These are phyloP conservation scores for Norana najaformis DNA, from an alignment of 2,888 invertebrate species.

Conservation along the genomic window DNA sequence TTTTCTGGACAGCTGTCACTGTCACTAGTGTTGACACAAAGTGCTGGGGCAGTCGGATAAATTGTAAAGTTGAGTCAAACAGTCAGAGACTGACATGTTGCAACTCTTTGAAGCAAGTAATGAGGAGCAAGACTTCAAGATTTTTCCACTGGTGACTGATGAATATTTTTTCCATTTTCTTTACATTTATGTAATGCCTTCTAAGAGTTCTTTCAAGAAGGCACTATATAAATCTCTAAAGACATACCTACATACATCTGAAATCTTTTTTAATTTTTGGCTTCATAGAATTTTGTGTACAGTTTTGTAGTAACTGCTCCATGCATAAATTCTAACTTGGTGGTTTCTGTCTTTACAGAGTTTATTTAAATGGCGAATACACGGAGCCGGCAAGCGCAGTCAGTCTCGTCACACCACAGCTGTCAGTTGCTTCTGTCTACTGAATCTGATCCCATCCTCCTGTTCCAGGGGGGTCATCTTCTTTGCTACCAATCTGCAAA, in stretches of 20 bases:
- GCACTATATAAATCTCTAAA: too few relatives aligned
- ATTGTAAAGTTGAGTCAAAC: too few relatives aligned
- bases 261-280: not conserved
- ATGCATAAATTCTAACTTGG: not conserved
- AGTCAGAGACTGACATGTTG: too few relatives aligned
- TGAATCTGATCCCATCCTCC: not conserved
- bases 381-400: slow-evolving; percentile 44
- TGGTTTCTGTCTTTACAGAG: slow-evolving; percentile 30
- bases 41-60: too few relatives aligned
- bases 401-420: slow-evolving; percentile 40
- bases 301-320: not conserved
- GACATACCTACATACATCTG: not conserved
- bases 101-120: too few relatives aligned
- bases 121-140: too few relatives aligned
- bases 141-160: too few relatives aligned
- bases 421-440: not conserved
- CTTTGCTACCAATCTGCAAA: slow-evolving; percentile 4
- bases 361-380: slow-evolving; percentile 47
- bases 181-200: too few relatives aligned
- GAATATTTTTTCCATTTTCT: too few relatives aligned
- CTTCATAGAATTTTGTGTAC: not conserved
- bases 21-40: too few relatives aligned
- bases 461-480: not conserved
- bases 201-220: too few relatives aligned
- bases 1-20: too few relatives aligned